These are phyloP conservation scores for Rhagonycha fulva DNA, from an alignment of 2,888 invertebrate genomes.

Conservation along the genomic window DNA sequence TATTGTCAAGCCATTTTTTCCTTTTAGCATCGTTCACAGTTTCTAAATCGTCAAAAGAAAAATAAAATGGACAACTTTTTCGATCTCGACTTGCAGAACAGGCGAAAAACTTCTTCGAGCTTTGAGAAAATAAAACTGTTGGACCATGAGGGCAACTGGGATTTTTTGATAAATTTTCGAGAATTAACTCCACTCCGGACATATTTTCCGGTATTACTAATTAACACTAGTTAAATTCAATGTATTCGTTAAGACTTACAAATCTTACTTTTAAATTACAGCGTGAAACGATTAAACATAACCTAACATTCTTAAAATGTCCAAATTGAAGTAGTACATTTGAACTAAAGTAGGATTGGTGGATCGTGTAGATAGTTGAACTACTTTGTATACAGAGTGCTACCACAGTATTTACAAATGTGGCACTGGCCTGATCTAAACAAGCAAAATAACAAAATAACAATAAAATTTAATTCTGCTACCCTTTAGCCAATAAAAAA, in stretches of 20 bases:
- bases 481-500: too few relatives aligned
- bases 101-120: constrained; percentile 68
- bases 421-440: too few relatives aligned
- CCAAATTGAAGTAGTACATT: neutral
- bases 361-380: neutral
- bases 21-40: constrained; percentile 52
- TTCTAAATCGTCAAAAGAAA: constrained; percentile 58
- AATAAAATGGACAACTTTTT: constrained; percentile 75
- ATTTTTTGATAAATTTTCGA: constrained; percentile 63
- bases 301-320: neutral
- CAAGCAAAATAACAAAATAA: too few relatives aligned
- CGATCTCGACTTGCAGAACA: constrained; percentile 85
- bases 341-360: neutral
- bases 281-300: neutral
- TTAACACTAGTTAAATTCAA: neutral
- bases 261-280: neutral
- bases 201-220: constrained; percentile 22
- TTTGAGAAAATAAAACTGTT: constrained; percentile 68
- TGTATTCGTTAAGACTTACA: neutral
- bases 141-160: constrained; percentile 80
- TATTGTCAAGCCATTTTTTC: constrained; percentile 59
- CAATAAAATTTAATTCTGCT: too few relatives aligned
- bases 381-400: neutral
- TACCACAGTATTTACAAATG: too few relatives aligned
- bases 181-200: constrained; percentile 58